Base-by-base conservation (phyloP, 2,113 vertebrate genomes). In the Urocynchramus pylzowi region DNA sequence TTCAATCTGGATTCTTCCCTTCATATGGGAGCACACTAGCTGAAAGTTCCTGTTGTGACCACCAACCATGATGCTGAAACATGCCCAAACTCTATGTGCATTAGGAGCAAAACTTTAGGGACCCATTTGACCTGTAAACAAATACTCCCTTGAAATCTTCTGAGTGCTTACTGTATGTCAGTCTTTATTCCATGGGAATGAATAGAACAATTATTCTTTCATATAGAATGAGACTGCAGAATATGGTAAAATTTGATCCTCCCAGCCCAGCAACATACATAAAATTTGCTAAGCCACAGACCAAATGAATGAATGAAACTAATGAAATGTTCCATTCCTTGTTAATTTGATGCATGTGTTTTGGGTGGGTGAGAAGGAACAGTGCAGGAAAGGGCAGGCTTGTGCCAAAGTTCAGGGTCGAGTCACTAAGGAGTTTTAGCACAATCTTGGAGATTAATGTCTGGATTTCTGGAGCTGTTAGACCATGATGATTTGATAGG, bases 281-380 rank as follows among this genome's bases (percentile, higher is more conserved):
- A 80, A 93, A 92, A 73, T 80, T 83, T 92, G 22, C 21, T 83
- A 84, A 91, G 33, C 69, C 74, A 71, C 35, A 70, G 50, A 89
- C 1, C 1, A 65, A 79, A 53, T 24, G 26, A 90, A 24, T 65
- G 50, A 90, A 73, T 0, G 0, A 78, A 96, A 69, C 16, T 69
- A 85, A 91, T 76, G 73, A 78, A 92, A 87, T 41, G 9, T 67
- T 94, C 63, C 30, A 42, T 60, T 90, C 16, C 23, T 78, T 92
- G 52, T 74, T 90, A 94, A 96, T 92, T 85, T 91, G 89, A 61
- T 93, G 47, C 59, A 50, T 61, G 39, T 95, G 65, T 76, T 89
- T 35, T 37, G 49, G 8, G 27, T 64, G 50, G 28, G 31, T 92
- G 78, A 90, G 70, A 83, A 78, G 54, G 54, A 89, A 26, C 20